A percentile compares a stretch with the other conserved stretches of the same genome.
Conservation (phyloP, 2,888 invertebrate genomes). For the Geotrupes spiniger region DNA sequence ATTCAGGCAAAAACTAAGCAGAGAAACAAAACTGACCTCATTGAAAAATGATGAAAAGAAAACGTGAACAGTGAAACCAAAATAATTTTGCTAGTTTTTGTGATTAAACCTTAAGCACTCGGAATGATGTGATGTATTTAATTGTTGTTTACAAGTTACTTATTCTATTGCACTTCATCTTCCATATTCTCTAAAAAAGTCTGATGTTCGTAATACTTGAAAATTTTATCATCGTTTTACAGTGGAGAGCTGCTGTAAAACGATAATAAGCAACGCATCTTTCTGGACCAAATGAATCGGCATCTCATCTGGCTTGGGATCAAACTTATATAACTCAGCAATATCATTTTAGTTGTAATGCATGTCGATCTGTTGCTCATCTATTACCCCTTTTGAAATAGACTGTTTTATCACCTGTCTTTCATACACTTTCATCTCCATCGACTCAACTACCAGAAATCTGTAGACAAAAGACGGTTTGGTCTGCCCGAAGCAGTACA, state of each 20-base stretch:
- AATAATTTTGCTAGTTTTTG: too few species aligned
- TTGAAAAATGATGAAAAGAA: too few species aligned
- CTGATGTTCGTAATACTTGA: constrained; percentile 94
- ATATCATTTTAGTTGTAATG: constrained; percentile 94
- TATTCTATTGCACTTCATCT: too few species aligned
- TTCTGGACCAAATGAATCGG: constrained; percentile 78
- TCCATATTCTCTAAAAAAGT: constrained; percentile 88
- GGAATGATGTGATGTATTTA: too few species aligned
- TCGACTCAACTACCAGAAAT: constrained; percentile 86
- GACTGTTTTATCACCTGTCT: constrained; percentile 96
- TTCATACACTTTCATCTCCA: constrained; percentile 98
- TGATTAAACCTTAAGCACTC: too few species aligned
- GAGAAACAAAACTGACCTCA: too few species aligned
- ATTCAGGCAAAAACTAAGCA: too few species aligned
- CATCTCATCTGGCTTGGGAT: constrained; percentile 62
- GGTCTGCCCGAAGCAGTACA: constrained; percentile 95
- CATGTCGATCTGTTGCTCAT: constrained; percentile 97
- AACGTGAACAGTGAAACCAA: too few species aligned
- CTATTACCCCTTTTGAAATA: constrained; percentile 91
- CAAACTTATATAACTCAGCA: constrained; percentile 77
- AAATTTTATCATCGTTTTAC: constrained; percentile 72
- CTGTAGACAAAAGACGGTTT: constrained; percentile 98
- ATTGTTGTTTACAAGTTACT: too few species aligned
- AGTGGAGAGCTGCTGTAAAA: constrained; percentile 76
- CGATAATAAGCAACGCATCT: constrained; percentile 83